Evolutionary conservation across 2,888 invertebrate species (phyloP).

Genomic region (Ecdyonurus torrentis): DNA sequence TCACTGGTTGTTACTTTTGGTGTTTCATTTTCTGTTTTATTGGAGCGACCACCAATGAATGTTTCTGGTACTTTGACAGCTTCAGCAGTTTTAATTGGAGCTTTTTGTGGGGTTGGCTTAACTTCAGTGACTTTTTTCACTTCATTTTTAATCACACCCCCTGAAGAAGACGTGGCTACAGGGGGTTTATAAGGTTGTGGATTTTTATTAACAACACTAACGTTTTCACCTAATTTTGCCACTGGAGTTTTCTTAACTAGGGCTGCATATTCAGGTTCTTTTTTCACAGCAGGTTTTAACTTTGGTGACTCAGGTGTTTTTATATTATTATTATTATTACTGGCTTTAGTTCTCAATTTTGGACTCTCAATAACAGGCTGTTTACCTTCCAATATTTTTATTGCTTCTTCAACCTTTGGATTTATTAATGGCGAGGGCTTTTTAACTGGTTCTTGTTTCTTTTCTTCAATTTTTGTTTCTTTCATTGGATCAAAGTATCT

Average conservation of each 20-base stretch:
- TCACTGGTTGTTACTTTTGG: background rate
- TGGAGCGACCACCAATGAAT: conserved; percentile 7
- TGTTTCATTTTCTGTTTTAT: too few relatives aligned
- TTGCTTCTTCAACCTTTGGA: background rate
- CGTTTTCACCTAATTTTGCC: background rate
- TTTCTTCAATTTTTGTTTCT: background rate
- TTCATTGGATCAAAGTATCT: conserved; percentile 16
- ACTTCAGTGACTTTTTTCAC: background rate
- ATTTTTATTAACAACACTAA: background rate
- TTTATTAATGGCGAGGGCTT: background rate
- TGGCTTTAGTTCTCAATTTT: background rate
- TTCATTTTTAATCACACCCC: background rate
- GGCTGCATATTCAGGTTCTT: background rate
- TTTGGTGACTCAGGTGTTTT: background rate
- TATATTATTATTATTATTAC: background rate
- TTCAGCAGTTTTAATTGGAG: background rate
- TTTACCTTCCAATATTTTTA: background rate
- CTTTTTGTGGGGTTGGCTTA: background rate
- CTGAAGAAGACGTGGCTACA: background rate
- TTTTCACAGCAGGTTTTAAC: background rate
- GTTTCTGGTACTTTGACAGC: background rate
- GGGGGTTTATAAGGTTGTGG: background rate
- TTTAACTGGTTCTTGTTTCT: conserved; percentile 2
- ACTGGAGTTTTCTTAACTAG: conserved; percentile 4
- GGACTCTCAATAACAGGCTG: background rate